Conservation (phyloP, 2,888 invertebrate species). For the Acleris cristana region DNA sequence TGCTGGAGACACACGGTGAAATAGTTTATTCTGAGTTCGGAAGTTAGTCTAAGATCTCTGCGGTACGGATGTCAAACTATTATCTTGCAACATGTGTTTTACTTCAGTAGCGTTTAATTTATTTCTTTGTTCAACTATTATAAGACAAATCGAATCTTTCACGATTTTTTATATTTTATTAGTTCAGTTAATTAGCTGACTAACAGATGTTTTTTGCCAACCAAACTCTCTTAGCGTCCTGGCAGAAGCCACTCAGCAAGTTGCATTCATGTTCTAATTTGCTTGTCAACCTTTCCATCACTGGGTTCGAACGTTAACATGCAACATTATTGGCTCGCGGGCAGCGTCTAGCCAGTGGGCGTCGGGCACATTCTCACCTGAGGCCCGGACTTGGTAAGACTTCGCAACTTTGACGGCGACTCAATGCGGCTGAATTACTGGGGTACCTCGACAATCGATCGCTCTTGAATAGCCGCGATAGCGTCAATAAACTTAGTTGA, state of each 20-base stretch:
- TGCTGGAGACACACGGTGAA: slow-evolving; percentile 53
- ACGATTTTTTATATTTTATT: background rate
- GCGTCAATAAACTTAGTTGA: slow-evolving; percentile 44
- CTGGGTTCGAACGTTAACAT: slow-evolving; percentile 58
- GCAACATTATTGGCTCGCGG: slow-evolving; percentile 73
- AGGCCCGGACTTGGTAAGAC: slow-evolving; percentile 78
- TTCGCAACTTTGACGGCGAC: slow-evolving; percentile 77
- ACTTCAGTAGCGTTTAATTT: background rate
- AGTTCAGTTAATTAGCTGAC: background rate
- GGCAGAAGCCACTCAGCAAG: slow-evolving; percentile 34
- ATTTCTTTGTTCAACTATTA: background rate
- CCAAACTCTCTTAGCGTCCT: slow-evolving; percentile 30
- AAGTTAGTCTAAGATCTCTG: slow-evolving; percentile 22
- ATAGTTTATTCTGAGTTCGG: slow-evolving; percentile 31
- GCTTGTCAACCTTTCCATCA: slow-evolving; percentile 40
- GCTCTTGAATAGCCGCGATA: slow-evolving; percentile 51
- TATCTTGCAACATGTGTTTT: background rate
- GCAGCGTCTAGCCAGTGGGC: slow-evolving; percentile 77
- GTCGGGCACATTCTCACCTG: slow-evolving; percentile 83
- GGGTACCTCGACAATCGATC: slow-evolving; percentile 65
- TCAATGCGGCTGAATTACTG: slow-evolving; percentile 66
- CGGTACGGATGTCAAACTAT: slow-evolving; percentile 5
- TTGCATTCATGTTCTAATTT: slow-evolving; percentile 20
- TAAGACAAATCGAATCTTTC: background rate
- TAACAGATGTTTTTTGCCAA: background rate